These are phyloP conservation scores for Crioceris asparagi DNA, from an alignment of 2,888 invertebrate species.

Conservation along the genomic window DNA sequence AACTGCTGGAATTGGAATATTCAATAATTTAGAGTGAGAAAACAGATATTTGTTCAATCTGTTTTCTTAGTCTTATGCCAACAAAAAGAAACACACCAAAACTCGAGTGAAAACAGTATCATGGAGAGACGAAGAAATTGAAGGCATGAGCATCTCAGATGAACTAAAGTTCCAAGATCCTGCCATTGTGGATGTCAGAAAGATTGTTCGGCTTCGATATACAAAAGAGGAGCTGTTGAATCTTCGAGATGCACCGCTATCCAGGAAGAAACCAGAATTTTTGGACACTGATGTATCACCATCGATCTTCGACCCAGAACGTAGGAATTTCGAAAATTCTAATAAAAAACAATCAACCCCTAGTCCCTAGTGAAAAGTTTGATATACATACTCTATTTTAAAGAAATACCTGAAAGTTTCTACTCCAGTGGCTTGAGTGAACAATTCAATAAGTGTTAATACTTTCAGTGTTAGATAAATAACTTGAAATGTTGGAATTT, in stretches of 20 bases:
- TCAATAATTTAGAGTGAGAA: too few species aligned
- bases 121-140: slow-evolving; percentile 42
- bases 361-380: too few species aligned
- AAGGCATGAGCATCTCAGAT: slow-evolving; percentile 40
- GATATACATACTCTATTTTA: too few species aligned
- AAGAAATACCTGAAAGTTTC: too few species aligned
- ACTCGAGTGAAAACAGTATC: slow-evolving; percentile 27
- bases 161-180: slow-evolving; percentile 34
- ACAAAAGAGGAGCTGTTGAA: slow-evolving; percentile 61
- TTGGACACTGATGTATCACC: slow-evolving; percentile 41
- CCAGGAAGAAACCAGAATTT: slow-evolving; percentile 61
- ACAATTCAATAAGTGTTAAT: too few species aligned
- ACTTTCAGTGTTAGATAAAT: too few species aligned
- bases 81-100: slow-evolving; percentile 18
- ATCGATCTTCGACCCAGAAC: slow-evolving; percentile 25
- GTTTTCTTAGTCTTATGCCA: slow-evolving; percentile 11
- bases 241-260: slow-evolving; percentile 57
- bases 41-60: too few species aligned
- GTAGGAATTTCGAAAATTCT: slow-evolving; percentile 43
- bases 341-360: slow-evolving; percentile 30
- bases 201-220: slow-evolving; percentile 42
- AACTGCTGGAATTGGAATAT: too few species aligned
- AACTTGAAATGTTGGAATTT: too few species aligned
- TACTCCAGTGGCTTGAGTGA: too few species aligned
- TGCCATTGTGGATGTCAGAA: slow-evolving; percentile 48